Conservation (phyloP, 2,888 invertebrate species). For the Priocnemis perturbator region DNA sequence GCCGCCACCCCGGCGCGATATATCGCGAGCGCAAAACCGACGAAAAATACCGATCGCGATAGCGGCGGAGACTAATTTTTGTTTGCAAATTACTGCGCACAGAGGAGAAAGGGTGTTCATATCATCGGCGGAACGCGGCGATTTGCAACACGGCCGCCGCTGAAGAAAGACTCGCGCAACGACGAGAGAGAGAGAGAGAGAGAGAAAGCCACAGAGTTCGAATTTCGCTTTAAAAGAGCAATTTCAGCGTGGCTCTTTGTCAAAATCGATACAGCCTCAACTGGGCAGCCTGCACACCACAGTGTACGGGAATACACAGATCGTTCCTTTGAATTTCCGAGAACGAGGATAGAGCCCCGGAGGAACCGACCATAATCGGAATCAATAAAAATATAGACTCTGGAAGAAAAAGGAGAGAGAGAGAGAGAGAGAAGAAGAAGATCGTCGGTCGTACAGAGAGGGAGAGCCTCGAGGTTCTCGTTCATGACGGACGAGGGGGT, state of each 20-base stretch:
- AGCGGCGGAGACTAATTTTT: slow-evolving; percentile 55
- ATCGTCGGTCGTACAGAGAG: slow-evolving; percentile 43
- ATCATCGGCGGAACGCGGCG: slow-evolving; percentile 35
- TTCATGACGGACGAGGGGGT: slow-evolving; percentile 71
- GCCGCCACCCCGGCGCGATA: slow-evolving; percentile 11
- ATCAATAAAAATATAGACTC: slow-evolving; percentile 70
- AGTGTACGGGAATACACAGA: neutral
- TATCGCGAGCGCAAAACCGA: slow-evolving; percentile 49
- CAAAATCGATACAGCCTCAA: no score
- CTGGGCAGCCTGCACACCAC: no score
- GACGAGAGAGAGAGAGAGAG: slow-evolving; percentile 2
- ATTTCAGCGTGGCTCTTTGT: no score
- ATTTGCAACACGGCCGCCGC: no score
- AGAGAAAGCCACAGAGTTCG: slow-evolving; percentile 2
- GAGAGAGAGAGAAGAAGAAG: no score
- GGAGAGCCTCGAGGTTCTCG: slow-evolving; percentile 55
- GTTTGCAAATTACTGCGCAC: slow-evolving; percentile 19
- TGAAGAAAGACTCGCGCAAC: neutral
- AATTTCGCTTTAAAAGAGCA: neutral
- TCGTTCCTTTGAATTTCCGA: slow-evolving; percentile 20
- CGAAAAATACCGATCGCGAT: slow-evolving; percentile 60
- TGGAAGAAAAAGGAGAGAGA: no score
- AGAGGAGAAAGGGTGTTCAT: neutral
- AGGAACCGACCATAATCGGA: slow-evolving; percentile 62
- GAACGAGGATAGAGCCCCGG: neutral